Evolutionary conservation across 2,113 vertebrate species (phyloP), one percentile per base, ranked within the genome.

Genomic region (Nesoenas mayeri): DNA sequence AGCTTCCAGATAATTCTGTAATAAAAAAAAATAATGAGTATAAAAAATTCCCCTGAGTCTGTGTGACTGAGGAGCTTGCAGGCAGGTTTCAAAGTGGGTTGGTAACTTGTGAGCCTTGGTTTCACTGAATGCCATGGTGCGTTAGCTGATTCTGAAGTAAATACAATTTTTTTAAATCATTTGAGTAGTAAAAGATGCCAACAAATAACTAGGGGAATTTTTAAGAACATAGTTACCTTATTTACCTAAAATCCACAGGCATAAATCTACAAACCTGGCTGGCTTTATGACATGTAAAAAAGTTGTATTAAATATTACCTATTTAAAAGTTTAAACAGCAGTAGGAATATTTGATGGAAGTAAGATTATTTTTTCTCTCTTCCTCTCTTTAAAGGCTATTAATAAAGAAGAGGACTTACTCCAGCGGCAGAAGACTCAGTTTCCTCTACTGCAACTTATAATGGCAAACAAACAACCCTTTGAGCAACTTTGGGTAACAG

Each of bases 401-500:
- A 99, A 99, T 96, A 98, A 97, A 85, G 99, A 99, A 93, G 98
- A 99, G 88, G 96, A 98, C 42, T 97, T 99, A 47, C 92, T 99
- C 74, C 98, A 98, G 51, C 97, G 47, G 75, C 98, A 98, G 9
- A 98, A 98, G 95, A 99, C 95, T 38, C 83, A 98, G 5, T 99
- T 99, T 96, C 99, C 98, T 82, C 85, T 98, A 15, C 93, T 99
- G 85, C 99, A 99, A 79, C 92, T 54, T 19, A 34, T 99, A 91
- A 97, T 99, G 58, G 70, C 64, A 84, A 98, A 97, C 70, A 99
- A 99, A 96, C 96, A 98, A 51, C 98, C 98, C 3, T 99, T 98
- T 42, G 99, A 99, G 56, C 98, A 99, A 88, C 98, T 99, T 51
- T 99, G 99, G 99, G 77, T 73, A 62, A 99, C 98, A 3, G 98